Conservation (phyloP, 2,888 invertebrate species). For the Hirtodrosophila trivittata region DNA sequence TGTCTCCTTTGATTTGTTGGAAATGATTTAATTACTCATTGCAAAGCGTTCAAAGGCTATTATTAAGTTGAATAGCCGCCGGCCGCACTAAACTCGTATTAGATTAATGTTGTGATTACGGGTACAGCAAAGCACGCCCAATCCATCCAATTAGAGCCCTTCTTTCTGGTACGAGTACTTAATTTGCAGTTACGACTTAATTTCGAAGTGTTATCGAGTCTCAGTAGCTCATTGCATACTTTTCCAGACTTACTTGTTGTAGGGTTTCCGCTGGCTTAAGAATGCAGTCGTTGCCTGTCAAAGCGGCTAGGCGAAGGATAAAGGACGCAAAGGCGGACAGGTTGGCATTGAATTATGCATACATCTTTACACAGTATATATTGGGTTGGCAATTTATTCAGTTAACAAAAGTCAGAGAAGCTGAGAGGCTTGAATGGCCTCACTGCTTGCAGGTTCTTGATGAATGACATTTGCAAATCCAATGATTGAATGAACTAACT, state of each 20-base stretch:
- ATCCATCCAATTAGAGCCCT: background rate
- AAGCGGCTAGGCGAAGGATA: background rate
- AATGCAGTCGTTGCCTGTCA: constrained; percentile 21
- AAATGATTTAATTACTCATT: constrained; percentile 73
- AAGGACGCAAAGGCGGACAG: constrained; percentile 8
- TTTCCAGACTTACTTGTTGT: constrained; percentile 28
- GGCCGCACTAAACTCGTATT: constrained; percentile 62
- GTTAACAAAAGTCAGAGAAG: constrained; percentile 23
- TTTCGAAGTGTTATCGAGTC: constrained; percentile 62
- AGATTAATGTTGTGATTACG: constrained; percentile 71
- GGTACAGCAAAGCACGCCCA: background rate
- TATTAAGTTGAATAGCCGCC: constrained; percentile 55
- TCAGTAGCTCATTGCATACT: constrained; percentile 58
- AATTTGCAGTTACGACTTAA: constrained; percentile 3
- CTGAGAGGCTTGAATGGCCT: background rate
- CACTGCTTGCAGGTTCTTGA: background rate
- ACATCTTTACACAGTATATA: constrained; percentile 45
- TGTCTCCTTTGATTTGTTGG: constrained; percentile 53
- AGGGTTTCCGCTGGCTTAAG: constrained; percentile 22
- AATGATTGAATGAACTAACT: constrained; percentile 30
- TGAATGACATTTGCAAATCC: constrained; percentile 31
- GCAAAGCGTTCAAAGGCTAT: constrained; percentile 56
- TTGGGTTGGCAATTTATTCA: constrained; percentile 57
- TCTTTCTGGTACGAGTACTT: background rate
- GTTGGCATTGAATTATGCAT: constrained; percentile 68